Percentiles rank a stretch among this genome's conserved stretches.
Evolutionary conservation across 2,113 vertebrate genomes (phyloP).

Genomic region (Notarius quadriscutis): DNA sequence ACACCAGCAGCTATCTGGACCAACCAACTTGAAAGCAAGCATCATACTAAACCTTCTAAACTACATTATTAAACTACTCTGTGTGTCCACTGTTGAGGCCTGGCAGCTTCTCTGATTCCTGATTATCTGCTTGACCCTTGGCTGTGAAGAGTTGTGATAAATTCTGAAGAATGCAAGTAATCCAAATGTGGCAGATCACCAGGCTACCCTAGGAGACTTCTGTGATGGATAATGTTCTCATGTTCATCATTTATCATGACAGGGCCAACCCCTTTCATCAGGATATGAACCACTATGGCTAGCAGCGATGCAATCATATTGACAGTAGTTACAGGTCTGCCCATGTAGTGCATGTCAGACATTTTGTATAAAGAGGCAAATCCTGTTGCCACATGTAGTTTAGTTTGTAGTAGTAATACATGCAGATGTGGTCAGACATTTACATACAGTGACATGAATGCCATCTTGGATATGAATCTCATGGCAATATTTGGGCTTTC

Average conservation of each 20-base stretch:
- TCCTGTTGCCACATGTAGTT: neutral
- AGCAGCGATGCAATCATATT: constrained; percentile 13
- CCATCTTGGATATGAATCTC: too few relatives aligned
- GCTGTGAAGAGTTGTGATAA: constrained; percentile 49
- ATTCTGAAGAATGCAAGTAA: constrained; percentile 49
- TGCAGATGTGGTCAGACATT: too few relatives aligned
- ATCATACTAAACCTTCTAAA: constrained; percentile 16
- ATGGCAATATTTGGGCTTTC: too few relatives aligned
- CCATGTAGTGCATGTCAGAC: neutral
- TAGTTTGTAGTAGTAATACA: neutral
- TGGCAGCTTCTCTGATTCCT: constrained; percentile 33
- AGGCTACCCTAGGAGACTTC: constrained; percentile 43
- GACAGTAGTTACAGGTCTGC: neutral
- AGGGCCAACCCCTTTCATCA: constrained; percentile 45
- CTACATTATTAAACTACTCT: constrained; percentile 37
- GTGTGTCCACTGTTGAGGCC: constrained; percentile 47
- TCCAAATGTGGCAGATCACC: constrained; percentile 55
- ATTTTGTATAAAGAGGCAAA: neutral
- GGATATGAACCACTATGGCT: constrained; percentile 53
- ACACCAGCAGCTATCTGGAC: neutral
- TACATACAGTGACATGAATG: too few relatives aligned
- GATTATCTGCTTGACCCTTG: constrained; percentile 49
- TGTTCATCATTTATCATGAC: constrained; percentile 49
- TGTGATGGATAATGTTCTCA: constrained; percentile 57
- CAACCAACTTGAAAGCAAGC: neutral